These are phyloP conservation scores for Palythoa grandis DNA, from an alignment of 92 coral and sea anemone species.

Conservation along the genomic window DNA sequence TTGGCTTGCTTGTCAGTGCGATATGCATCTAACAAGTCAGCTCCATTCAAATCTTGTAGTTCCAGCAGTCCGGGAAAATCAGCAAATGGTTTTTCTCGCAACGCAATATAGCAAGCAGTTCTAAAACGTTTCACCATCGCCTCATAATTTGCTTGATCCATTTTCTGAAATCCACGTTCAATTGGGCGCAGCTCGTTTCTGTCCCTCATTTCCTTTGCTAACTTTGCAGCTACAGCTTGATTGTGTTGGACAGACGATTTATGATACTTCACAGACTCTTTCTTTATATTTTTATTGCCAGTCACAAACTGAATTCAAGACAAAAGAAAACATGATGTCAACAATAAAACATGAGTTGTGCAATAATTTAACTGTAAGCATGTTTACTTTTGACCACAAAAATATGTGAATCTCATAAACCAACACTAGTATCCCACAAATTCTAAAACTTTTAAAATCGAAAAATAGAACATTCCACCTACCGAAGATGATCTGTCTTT, in stretches of 20 bases:
- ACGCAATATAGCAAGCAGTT: constrained; percentile 15
- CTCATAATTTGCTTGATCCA: not conserved
- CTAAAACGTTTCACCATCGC: not conserved
- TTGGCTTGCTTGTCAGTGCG: constrained; percentile 19
- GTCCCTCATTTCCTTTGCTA: constrained; percentile 21
- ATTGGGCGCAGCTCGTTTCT: constrained; percentile 5
- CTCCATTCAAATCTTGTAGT: constrained; percentile 27
- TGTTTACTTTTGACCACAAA: constrained; percentile 5
- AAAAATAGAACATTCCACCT: constrained; percentile 10
- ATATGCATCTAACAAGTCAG: not conserved
- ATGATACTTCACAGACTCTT: constrained; percentile 20
- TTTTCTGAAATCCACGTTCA: constrained; percentile 29
- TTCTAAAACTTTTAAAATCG: constrained; percentile 6
- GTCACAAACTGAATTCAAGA: constrained; percentile 15
- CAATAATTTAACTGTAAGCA: constrained; percentile 1
- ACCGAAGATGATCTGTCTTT: constrained; percentile 25
- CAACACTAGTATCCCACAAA: constrained; percentile 11
- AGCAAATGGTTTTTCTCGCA: constrained; percentile 18
- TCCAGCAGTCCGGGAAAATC: constrained; percentile 26
- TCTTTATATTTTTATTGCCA: constrained; percentile 29
- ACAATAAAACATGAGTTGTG: not conserved
- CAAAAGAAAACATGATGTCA: constrained; percentile 9
- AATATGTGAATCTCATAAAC: constrained; percentile 9
- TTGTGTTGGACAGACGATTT: constrained; percentile 13
- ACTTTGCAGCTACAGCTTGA: constrained; percentile 21